Evolutionary conservation across 2,888 invertebrate species (phyloP), one percentile per base, ranked within the genome.

Genomic region (Cotesia congregata): DNA sequence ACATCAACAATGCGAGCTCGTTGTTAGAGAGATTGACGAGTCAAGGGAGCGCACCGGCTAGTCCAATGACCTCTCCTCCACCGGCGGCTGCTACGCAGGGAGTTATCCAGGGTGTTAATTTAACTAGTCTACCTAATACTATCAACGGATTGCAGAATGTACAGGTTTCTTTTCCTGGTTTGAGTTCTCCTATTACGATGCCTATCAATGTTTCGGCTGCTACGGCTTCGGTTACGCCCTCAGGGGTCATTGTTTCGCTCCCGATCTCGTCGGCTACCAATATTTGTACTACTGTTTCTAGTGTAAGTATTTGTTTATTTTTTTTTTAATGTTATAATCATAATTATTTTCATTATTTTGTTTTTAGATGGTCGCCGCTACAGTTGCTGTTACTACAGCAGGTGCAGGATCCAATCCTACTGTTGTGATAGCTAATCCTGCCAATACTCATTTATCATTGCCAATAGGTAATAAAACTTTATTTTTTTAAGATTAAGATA

Each of bases 101-200:
- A 83, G 91, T 95, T 82, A 92, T 93, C 75, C 93, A 95, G 91
- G 94, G 95, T 83, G 91, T 95, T 82, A 95, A 95, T 89, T 91
- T 95, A 82, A 93, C 95, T 73, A 93, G 92, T 85, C 88, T 93
- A 79, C 93, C 93, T 83, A 93, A 90, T 83, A 86, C 90, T 17
- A 89, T 95, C 75, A 93, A 95, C 79, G 94, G 94, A 40, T 90
- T 95, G 71, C 95, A 95, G 88, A 95, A 95, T 89, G 94, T 95
- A 74, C 94, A 95, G 90, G 93, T 95, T 69, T 96, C 96, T 87
- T 93, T 96, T 84, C 95, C 96, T 9, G 96, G 95, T 62, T 92
- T 96, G 75, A 93, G 95, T n/a, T 95, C 96, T 82, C 96, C 96
- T 4, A 95, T 96, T 83, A 96, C 96, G 71, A 90, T 95, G 84